Evolutionary conservation across 2,888 invertebrate genomes (phyloP).

Genomic region (Nephrotoma guestfalica): DNA sequence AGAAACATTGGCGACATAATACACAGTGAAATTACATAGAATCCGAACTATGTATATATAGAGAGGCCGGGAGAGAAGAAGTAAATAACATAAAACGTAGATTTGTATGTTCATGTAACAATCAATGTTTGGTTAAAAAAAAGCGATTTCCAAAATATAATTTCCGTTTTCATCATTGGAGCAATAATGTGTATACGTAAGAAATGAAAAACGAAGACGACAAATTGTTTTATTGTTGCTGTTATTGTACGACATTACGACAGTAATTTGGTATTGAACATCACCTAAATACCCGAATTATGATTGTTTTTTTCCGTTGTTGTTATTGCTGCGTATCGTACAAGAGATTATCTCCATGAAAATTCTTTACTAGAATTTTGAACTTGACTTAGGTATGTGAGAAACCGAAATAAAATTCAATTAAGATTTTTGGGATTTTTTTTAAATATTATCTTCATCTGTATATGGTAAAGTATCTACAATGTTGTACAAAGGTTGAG

Average conservation of each 20-base stretch:
- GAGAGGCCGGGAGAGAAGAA: neutral
- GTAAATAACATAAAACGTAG: neutral
- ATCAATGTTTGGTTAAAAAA: neutral
- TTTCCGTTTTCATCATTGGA: neutral
- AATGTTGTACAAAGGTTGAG: no score
- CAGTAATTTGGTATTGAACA: neutral
- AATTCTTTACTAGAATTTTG: neutral
- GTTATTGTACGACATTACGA: neutral
- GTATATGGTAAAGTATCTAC: no score
- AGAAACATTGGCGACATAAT: neutral
- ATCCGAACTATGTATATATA: neutral
- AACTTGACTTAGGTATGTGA: neutral
- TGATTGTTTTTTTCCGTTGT: neutral
- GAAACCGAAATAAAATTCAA: neutral
- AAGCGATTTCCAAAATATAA: neutral
- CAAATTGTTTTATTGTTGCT: neutral
- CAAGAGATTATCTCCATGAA: neutral
- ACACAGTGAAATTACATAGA: neutral
- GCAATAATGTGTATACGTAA: neutral
- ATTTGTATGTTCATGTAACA: neutral
- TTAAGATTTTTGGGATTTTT: neutral
- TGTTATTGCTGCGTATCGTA: neutral
- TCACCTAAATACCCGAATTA: neutral
- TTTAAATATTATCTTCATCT: no score
- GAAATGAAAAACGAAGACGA: neutral